Evolutionary conservation across 2,113 vertebrate species (phyloP), one percentile per base, ranked within the genome.

Genomic region (Smithornis capensis): DNA sequence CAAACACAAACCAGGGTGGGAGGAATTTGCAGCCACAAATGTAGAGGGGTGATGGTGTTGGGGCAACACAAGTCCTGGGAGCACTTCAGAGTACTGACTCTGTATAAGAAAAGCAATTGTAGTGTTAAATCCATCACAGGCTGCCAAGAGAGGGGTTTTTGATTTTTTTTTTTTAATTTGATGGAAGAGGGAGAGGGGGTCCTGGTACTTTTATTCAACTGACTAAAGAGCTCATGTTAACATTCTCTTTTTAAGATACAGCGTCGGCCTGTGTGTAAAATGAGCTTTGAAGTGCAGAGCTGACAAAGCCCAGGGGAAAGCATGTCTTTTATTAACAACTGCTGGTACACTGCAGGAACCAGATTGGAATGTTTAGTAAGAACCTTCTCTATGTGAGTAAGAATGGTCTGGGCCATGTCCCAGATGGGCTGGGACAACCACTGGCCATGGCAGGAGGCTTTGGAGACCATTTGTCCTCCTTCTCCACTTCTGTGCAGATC

Each of bases 221-320:
- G 86, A 94, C 95, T 96, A 89, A 92, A 97, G 90, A 94, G 89
- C 95, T 95, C 67, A 12, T 95, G 95, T 96, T 96, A 97, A 95
- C 92, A 95, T 88, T 92, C n/a, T 0, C 76, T 65, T 90, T 86
- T 90, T 84, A 90, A 93, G 94, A 71, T 12, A 37, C 82, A 49
- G 75, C 5, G 0, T 42, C 4, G 14, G 82, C 84, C 86, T 90
- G 86, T 3, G 52, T 96, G 95, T 95, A 91, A 93, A 95, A 97
- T 65, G 69, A 95, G 95, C 95, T 97, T 96, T 97, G 95, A 97
- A 97, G 94, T 92, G 78, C 63, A 62, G 94, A 80, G 95, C 95
- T 96, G 95, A 96, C 95, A 95, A 94, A 95, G 69, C 95, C 93
- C 92, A 77, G 84, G 95, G 95, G 96, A 68, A 40, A 83, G 63